Percentiles rank a stretch among this genome's conserved stretches.
phyloP scores from a whole-genome alignment of 2,888 invertebrate genomes.

The Aricia artaxerxes region DNA sequence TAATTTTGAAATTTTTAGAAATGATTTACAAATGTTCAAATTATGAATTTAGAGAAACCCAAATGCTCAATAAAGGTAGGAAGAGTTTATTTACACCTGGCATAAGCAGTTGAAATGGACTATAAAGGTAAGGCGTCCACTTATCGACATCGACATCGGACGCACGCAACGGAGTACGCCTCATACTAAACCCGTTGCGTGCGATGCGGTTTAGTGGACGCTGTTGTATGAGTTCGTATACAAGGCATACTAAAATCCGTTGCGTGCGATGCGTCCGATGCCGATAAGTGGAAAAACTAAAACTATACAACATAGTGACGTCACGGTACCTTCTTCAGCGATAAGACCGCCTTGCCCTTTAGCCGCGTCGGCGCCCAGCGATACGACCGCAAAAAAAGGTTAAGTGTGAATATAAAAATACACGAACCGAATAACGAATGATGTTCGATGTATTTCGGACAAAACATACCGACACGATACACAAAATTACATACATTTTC shows the following conservation, averaged over 20 bases:
- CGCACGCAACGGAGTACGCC: too few relatives aligned
- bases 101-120: constrained; percentile 10
- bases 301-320: constrained; percentile 30
- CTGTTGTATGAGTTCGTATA: too few relatives aligned
- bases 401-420: constrained; percentile 30
- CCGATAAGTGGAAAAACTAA: not conserved
- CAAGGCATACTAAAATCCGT: too few relatives aligned
- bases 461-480: too few relatives aligned
- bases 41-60: too few relatives aligned
- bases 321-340: constrained; percentile 73
- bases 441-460: not conserved
- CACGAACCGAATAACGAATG: not conserved
- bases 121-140: not conserved
- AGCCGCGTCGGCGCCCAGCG: constrained; percentile 58
- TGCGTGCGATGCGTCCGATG: too few relatives aligned
- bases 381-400: constrained; percentile 34
- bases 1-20: not conserved
- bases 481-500: not conserved
- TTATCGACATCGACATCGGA: too few relatives aligned
- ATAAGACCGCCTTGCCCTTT: constrained; percentile 74
- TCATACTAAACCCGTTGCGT: too few relatives aligned
- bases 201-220: too few relatives aligned
- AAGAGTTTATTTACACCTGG: constrained; percentile 1
- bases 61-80: not conserved
- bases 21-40: too few relatives aligned